These are phyloP conservation scores for Prinia subflava DNA, from an alignment of 2,113 vertebrate genomes.

Conservation along the genomic window DNA sequence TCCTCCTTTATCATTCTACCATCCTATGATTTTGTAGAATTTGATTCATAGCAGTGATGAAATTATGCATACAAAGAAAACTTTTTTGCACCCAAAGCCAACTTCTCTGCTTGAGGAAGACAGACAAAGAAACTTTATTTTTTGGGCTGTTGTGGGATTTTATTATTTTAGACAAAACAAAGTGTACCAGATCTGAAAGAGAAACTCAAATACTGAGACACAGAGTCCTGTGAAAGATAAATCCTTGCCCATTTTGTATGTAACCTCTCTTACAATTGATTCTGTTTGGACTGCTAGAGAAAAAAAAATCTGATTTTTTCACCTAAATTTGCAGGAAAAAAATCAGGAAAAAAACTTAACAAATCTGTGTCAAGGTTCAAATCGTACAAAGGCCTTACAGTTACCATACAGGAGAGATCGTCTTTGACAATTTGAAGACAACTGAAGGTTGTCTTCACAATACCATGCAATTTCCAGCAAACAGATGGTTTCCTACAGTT, in stretches of 20 bases:
- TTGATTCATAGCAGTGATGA: neutral
- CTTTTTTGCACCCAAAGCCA: neutral
- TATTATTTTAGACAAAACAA: neutral
- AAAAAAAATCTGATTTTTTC: neutral
- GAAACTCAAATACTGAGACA: neutral
- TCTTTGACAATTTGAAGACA: neutral
- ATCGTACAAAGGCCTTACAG: neutral
- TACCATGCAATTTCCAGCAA: too few relatives aligned
- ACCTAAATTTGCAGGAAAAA: neutral
- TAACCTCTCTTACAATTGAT: neutral
- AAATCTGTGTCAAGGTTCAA: neutral
- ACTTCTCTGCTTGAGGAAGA: neutral
- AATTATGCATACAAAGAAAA: neutral
- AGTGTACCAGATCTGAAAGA: neutral
- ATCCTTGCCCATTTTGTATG: neutral
- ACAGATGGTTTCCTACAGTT: too few relatives aligned
- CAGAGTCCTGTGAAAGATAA: neutral
- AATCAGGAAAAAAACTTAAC: neutral
- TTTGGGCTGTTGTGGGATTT: neutral
- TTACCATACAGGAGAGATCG: neutral
- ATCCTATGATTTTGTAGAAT: fast-evolving
- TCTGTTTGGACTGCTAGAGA: neutral
- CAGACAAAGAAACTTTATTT: neutral
- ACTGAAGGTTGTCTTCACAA: too few relatives aligned
- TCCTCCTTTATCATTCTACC: neutral